Conservation (phyloP, 2,113 vertebrate species). For the Gorsachius goisagi region DNA sequence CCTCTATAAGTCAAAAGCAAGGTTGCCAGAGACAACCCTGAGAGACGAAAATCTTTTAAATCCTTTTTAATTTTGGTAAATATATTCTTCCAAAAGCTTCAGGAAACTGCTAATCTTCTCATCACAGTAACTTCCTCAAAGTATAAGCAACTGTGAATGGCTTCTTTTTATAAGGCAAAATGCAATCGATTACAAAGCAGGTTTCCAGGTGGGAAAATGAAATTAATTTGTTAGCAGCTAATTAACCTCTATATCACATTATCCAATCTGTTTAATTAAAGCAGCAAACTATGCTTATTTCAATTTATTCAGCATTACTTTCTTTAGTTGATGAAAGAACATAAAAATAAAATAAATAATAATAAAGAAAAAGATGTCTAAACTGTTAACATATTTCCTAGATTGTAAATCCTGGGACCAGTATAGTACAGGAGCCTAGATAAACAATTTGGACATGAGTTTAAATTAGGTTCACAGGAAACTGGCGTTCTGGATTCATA, state of each 20-base stretch:
- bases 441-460: neutral
- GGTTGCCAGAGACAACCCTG: neutral
- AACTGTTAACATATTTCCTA: neutral
- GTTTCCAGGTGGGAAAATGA: slow-evolving; percentile 66
- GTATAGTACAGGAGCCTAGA: neutral
- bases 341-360: neutral
- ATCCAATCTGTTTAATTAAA: slow-evolving; percentile 42
- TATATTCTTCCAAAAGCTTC: neutral
- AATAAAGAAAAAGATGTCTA: neutral
- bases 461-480: neutral
- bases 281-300: neutral
- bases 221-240: slow-evolving; percentile 62
- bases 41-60: neutral
- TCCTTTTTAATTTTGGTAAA: neutral
- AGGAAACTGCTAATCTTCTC: slow-evolving; percentile 38
- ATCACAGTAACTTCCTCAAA: slow-evolving; percentile 23
- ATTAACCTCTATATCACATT: slow-evolving; percentile 68
- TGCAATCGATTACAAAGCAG: slow-evolving; percentile 54
- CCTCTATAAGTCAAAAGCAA: neutral
- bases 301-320: slow-evolving; percentile 6
- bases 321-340: neutral
- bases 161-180: slow-evolving; percentile 20
- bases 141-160: neutral
- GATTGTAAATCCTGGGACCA: neutral
- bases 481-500: neutral